Base-by-base conservation (phyloP, 2,113 vertebrate species). In the Callopanchax toddi region DNA sequence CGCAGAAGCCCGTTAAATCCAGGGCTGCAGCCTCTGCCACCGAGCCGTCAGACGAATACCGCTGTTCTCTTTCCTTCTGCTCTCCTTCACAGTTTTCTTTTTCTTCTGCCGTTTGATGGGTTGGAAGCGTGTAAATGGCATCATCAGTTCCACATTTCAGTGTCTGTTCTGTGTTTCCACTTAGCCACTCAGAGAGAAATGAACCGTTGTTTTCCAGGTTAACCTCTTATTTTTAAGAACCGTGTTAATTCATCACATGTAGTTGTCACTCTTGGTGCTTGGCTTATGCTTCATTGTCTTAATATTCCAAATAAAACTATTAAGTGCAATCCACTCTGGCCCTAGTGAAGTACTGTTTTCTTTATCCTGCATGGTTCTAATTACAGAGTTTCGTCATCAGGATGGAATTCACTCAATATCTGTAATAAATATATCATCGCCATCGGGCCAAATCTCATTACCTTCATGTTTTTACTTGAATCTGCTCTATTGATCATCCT, bases 301-400 rank as follows among this genome's bases (percentile, higher is more conserved):
- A 93, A 93, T 93, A 91, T 90, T 92, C 89, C 87, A 91, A 92
- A 93, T 92, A 92, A 93, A 93, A 91, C 84, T 84, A 84, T 92
- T 88, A 89, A 91, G 86, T 91, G 90, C 93, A 90, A 90, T 86
- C 86, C 78, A 11, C 36, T 11, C 12, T 11, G 2, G 36, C 36
- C 36, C 36, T 10, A 37, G 36, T 32, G 29, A 32, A 8, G 29
- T 7, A 8, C 29, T 32, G 29, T 6, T 32, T 6, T 32, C 29
- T 32, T 32, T 7, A 8, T 32, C 29, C 6, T 7, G 7, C 26
- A 29, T 29, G 26, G 29, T 32, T n/a, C n/a, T n/a, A n/a, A n/a
- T n/a, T n/a, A n/a, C n/a, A n/a, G n/a, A n/a, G n/a, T n/a, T n/a
- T n/a, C n/a, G n/a, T n/a, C n/a, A n/a, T n/a, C n/a, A n/a, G n/a